A percentile compares a stretch with the other conserved stretches of the same genome.
These are phyloP conservation scores for Silurus asotus DNA, from an alignment of 2,113 vertebrate species.

Conservation along the genomic window DNA sequence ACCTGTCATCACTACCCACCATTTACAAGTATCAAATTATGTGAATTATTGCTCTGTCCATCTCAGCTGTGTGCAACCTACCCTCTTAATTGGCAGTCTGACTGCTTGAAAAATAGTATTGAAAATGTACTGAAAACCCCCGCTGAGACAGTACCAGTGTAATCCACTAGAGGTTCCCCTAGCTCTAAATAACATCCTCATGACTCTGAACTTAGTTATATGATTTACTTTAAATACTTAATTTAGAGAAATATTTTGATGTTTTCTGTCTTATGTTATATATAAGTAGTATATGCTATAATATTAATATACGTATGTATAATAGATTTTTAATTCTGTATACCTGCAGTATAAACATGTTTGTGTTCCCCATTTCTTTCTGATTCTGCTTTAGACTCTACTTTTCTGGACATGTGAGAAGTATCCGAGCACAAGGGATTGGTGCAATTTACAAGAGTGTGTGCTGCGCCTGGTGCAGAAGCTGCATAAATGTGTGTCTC, in stretches of 20 bases:
- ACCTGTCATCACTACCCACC: slow-evolving; percentile 79
- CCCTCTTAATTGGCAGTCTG: background rate
- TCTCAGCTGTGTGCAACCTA: background rate
- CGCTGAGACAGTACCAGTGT: background rate
- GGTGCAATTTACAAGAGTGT: slow-evolving; percentile 69
- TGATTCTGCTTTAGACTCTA: slow-evolving; percentile 69
- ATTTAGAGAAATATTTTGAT: too few species aligned
- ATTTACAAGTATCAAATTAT: slow-evolving; percentile 75
- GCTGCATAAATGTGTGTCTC: slow-evolving; percentile 78
- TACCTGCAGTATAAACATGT: background rate
- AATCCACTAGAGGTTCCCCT: background rate
- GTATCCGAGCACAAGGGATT: slow-evolving; percentile 75
- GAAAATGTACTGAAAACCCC: slow-evolving; percentile 2
- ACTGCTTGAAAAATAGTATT: background rate
- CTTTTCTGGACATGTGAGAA: slow-evolving; percentile 85
- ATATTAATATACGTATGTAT: too few species aligned
- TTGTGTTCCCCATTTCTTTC: background rate
- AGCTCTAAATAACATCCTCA: background rate
- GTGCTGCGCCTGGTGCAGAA: slow-evolving; percentile 77
- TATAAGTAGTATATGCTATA: too few species aligned
- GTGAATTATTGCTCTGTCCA: background rate
- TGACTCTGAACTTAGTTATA: background rate
- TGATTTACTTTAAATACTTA: background rate
- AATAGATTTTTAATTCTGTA: background rate
- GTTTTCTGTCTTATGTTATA: too few species aligned